Base-by-base conservation (phyloP, 2,113 vertebrate species). In the Cepphus grylle region DNA sequence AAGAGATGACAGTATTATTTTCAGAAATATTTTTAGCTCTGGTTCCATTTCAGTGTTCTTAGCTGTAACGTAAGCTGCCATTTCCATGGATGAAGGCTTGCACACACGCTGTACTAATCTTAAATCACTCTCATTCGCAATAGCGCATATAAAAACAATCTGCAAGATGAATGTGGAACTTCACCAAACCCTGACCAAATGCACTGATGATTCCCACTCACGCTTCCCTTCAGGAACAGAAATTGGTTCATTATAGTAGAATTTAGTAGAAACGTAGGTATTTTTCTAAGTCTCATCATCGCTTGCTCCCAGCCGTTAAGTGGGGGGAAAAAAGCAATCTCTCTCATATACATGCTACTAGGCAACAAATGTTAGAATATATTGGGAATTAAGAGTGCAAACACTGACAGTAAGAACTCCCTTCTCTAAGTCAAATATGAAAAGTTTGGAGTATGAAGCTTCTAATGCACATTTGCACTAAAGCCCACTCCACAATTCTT, bases 271-370 rank as follows among this genome's bases (percentile, higher is more conserved):
- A 50, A 15, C 8, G 5, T 4, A 81, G 18, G 5, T 45, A 49
- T 55, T 92, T 87, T 78, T 70, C 2, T 5, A 61, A 45, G 29
- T 53, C 47, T 49, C 19, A 43, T 6, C 32, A 52, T 38, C 32
- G 45, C 61, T 43, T 66, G 32, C 30, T 73, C 30, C 23, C 36
- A 86, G 11, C 13, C 0, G 11, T 0, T 10, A 62, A 34, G 8
- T 2, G 2, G 11, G 12, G 7, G 15, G 2, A 13, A 38, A 47
- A 34, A 22, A 7, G 12, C 23, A 73, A 70, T 53, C 27, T 66
- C 34, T 14, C 11, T 32, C 30, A 18, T 14, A 40, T n/a, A 53
- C 8, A 16, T 6, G 18, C 2, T 42, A 20, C 15, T 18, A 49
- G 20, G 36, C 26, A 79, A 67, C 4, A 80, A 65, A 72, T 20